These are phyloP conservation scores for Hoplostethus atlanticus DNA, from an alignment of 2,797 vertebrate species.

Conservation along the genomic window DNA sequence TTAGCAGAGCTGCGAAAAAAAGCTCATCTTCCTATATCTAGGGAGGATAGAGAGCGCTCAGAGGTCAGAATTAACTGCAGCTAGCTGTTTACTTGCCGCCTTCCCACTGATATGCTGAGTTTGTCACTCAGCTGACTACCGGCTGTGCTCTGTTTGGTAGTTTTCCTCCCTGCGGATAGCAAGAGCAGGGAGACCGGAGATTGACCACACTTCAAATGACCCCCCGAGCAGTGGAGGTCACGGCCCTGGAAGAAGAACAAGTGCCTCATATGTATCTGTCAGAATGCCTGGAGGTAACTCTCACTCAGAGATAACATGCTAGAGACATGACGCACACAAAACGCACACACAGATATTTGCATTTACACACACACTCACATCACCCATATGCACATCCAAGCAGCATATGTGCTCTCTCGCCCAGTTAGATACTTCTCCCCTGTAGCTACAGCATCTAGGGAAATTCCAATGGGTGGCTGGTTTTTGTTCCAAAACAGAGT, in stretches of 20 bases:
- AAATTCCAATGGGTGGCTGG: background rate
- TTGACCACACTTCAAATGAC: constrained; percentile 29
- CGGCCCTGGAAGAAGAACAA: constrained; percentile 49
- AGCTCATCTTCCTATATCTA: constrained; percentile 30
- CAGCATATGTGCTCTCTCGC: constrained; percentile 46
- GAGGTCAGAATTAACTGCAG: constrained; percentile 59
- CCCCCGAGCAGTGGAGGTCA: constrained; percentile 44
- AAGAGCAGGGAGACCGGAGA: background rate
- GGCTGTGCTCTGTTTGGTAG: constrained; percentile 43
- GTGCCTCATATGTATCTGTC: constrained; percentile 50
- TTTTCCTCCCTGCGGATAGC: constrained; percentile 33
- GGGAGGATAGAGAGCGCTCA: constrained; percentile 24
- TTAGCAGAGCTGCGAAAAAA: constrained; percentile 34
- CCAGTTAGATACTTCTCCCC: constrained; percentile 34
- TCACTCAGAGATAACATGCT: constrained; percentile 42
- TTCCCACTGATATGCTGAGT: constrained; percentile 41
- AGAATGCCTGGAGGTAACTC: constrained; percentile 44
- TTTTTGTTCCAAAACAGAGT: no score
- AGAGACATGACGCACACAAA: constrained; percentile 29
- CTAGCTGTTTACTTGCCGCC: constrained; percentile 21
- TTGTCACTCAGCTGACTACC: constrained; percentile 51
- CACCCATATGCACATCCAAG: constrained; percentile 34
- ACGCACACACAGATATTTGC: constrained; percentile 21
- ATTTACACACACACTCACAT: constrained; percentile 6
- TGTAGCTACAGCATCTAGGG: constrained; percentile 32